These are phyloP conservation scores for Engraulis encrasicolus DNA, from an alignment of 2,113 vertebrate species.

Conservation along the genomic window DNA sequence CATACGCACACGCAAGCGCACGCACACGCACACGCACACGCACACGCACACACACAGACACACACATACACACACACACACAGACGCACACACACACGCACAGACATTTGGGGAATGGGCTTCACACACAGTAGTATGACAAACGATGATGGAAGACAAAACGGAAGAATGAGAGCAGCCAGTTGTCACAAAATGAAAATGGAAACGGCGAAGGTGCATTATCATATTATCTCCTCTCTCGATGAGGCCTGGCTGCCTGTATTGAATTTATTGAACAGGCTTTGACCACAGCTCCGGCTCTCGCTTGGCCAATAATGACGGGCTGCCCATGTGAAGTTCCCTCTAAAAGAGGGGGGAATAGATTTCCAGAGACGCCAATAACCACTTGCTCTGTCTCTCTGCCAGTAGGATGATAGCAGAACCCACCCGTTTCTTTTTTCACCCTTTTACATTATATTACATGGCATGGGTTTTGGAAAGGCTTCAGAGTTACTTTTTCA, in stretches of 20 bases:
- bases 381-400: no score
- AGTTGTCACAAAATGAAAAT: conserved; percentile 57
- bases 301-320: conserved; percentile 58
- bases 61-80: not conserved
- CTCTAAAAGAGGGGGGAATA: conserved; percentile 57
- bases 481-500: no score
- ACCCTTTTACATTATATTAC: no score
- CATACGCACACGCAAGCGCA: no score
- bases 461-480: no score
- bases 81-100: not conserved
- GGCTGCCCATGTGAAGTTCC: conserved; percentile 63
- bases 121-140: conserved; percentile 1
- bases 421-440: no score
- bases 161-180: not conserved
- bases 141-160: conserved; percentile 13
- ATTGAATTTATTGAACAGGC: conserved; percentile 63
- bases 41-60: not conserved
- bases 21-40: not conserved
- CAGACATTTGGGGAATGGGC: not conserved
- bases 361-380: conserved; percentile 25
- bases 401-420: not conserved
- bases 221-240: conserved; percentile 61
- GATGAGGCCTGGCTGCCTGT: conserved; percentile 55
- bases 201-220: conserved; percentile 56
- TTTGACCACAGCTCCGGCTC: conserved; percentile 49